A percentile compares a stretch with the other conserved stretches of the same genome.
phyloP scores from a whole-genome alignment of 2,113 vertebrate genomes.

The Microcebus tavaratra region DNA sequence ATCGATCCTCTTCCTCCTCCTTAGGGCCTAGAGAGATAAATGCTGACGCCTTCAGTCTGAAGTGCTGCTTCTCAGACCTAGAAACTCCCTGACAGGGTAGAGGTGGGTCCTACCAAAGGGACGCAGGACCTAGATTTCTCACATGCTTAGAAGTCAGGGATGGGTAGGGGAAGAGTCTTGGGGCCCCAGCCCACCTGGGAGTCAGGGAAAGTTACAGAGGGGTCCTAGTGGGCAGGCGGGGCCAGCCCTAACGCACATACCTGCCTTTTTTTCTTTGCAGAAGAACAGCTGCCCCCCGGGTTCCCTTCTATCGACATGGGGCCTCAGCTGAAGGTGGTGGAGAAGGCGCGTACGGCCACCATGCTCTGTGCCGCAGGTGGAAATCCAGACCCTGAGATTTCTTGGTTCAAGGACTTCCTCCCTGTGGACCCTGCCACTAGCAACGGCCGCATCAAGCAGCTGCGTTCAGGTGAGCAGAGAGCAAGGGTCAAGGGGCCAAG shows the following conservation, averaged over 20 bases:
- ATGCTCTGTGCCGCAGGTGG: conserved; percentile 98
- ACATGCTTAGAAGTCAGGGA: background rate
- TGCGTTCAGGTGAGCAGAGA: conserved; percentile 93
- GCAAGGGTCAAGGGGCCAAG: background rate
- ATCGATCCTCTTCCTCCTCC: background rate
- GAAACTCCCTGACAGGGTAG: background rate
- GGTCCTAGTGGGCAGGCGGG: background rate
- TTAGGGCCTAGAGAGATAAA: conserved; percentile 18
- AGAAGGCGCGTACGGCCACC: conserved; percentile 95
- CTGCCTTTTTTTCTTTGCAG: conserved; percentile 84
- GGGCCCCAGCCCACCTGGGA: background rate
- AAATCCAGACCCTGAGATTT: conserved; percentile 96
- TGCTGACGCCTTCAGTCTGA: conserved; percentile 22
- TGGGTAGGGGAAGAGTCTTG: background rate
- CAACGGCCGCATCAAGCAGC: conserved; percentile 96
- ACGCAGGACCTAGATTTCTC: background rate
- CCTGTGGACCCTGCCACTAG: conserved; percentile 94
- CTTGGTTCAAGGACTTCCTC: conserved; percentile 99
- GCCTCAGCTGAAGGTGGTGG: conserved; percentile 98
- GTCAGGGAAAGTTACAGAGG: background rate
- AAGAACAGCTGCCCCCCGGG: conserved; percentile 95
- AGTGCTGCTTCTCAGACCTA: background rate
- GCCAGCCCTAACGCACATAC: background rate
- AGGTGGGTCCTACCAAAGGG: background rate
- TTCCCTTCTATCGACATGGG: conserved; percentile 98